Conservation (phyloP, 2,888 invertebrate species). For the Hedychridium roseum region DNA sequence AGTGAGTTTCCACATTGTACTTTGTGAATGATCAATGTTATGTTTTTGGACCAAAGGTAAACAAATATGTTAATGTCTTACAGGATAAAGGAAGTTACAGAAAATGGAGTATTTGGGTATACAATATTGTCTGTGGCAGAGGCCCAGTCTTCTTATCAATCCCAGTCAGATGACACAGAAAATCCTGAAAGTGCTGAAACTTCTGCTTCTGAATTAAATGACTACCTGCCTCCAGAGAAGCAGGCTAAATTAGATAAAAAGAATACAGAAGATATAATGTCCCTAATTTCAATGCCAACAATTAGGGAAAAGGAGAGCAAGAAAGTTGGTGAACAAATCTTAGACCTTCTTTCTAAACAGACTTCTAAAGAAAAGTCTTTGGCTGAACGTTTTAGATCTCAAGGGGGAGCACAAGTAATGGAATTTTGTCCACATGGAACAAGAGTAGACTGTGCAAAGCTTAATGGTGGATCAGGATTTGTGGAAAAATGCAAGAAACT, state of each 20-base stretch:
- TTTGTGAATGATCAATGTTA: neutral
- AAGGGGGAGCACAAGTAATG: conserved; percentile 91
- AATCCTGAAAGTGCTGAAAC: conserved; percentile 50
- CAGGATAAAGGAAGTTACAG: conserved; percentile 60
- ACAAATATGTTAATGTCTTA: conserved; percentile 10
- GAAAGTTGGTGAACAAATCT: conserved; percentile 94
- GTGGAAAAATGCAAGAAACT: conserved; percentile 82
- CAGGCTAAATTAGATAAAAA: conserved; percentile 54
- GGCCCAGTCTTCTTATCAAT: conserved; percentile 44
- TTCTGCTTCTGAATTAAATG: conserved; percentile 48
- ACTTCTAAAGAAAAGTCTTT: conserved; percentile 95
- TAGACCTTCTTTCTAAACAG: conserved; percentile 91
- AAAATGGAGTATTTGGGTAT: conserved; percentile 58
- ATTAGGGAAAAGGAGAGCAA: conserved; percentile 95
- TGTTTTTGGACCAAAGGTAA: conserved; percentile 5
- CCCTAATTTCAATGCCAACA: conserved; percentile 88
- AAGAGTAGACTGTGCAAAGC: conserved; percentile 79
- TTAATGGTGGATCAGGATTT: conserved; percentile 57
- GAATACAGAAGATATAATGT: conserved; percentile 69
- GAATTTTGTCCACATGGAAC: conserved; percentile 98
- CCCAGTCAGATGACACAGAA: conserved; percentile 44
- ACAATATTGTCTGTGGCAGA: conserved; percentile 55
- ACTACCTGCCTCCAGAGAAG: conserved; percentile 50
- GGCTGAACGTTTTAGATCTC: conserved; percentile 95
- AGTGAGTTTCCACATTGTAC: conserved; percentile 32